Conservation (phyloP, 2,797 vertebrate species). For the Staurois parvus region DNA sequence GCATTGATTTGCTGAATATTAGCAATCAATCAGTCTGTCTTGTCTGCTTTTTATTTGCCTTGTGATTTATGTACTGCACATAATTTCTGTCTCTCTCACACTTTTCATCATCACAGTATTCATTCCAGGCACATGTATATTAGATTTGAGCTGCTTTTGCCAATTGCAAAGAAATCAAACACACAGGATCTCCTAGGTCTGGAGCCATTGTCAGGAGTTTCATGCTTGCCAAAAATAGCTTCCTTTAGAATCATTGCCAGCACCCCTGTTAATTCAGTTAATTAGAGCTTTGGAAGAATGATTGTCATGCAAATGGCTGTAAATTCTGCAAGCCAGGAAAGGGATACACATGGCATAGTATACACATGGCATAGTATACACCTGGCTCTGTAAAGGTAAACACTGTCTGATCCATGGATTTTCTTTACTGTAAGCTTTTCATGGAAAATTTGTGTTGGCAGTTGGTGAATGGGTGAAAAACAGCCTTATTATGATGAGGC, state of each 20-base stretch:
- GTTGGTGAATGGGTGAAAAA: neutral
- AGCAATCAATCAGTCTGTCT: slow-evolving; percentile 52
- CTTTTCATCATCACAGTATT: slow-evolving; percentile 42
- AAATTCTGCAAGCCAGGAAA: slow-evolving; percentile 25
- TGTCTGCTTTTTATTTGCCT: slow-evolving; percentile 39
- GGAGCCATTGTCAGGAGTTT: slow-evolving; percentile 38
- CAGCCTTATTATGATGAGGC: neutral
- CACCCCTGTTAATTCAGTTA: slow-evolving; percentile 50
- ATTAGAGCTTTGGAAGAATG: slow-evolving; percentile 40
- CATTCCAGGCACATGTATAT: slow-evolving; percentile 54
- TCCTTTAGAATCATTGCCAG: slow-evolving; percentile 43
- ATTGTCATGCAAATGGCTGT: slow-evolving; percentile 53
- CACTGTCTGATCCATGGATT: slow-evolving; percentile 7
- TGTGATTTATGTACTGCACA: slow-evolving; percentile 45
- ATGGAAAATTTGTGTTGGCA: neutral
- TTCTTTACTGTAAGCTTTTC: neutral
- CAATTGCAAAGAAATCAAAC: slow-evolving; percentile 55
- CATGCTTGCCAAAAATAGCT: slow-evolving; percentile 35
- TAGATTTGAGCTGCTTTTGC: slow-evolving; percentile 36
- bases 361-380: neutral
- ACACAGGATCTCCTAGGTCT: slow-evolving; percentile 52
- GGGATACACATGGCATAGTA: slow-evolving; percentile 15
- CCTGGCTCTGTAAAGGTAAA: slow-evolving; percentile 10
- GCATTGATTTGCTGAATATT: slow-evolving; percentile 42
- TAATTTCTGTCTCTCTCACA: slow-evolving; percentile 27